Base-by-base conservation (phyloP, 2,113 vertebrate genomes). In the Megaleporinus macrocephalus region DNA sequence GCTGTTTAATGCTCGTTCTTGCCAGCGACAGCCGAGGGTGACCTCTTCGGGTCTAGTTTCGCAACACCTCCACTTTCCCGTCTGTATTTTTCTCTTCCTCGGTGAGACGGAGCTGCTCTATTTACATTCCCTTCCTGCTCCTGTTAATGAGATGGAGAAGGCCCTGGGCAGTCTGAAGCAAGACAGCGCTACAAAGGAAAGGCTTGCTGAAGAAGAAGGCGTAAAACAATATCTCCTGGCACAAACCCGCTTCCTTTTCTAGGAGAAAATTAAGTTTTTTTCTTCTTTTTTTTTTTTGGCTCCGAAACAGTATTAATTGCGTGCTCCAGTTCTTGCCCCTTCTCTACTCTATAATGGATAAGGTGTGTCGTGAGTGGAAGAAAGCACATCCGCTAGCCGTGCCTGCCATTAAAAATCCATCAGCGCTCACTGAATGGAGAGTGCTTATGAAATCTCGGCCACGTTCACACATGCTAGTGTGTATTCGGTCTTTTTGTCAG, bases 291-390 rank as follows among this genome's bases (percentile, higher is more conserved):
- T 26, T 14, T 62, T 76, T 72, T 18, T 74, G 27, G 65, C 36
- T 63, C 57, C 49, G 62, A 86, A 86, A 83, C 63, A 24, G 47
- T 41, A 55, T 79, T 82, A 86, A 86, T 86, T 79, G 80, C 27
- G 11, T 47, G 33, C 61, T 81, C 18, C 47, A 2, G 62, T 76
- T 55, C 70, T 26, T 11, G 63, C 79, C 70, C 74, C 75, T 59
- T 41, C 53, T 80, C 69, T 68, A 22, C 47, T 77, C 59, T 47
- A 66, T 73, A 78, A 74, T 68, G 55, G 71, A 61, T 27, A 14
- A 74, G 66, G 59, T 57, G 29, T 15, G 62, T 65, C 71, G 65
- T 72, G 63, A 69, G 70, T 57, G 16, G 30, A 30, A 75, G 57
- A 47, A 41, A 18, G 57, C 57, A 57, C 55, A 10, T 61, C 57